phyloP scores from a whole-genome alignment of 1,140 invertebrate species.

The Steinernema feltiae region DNA sequence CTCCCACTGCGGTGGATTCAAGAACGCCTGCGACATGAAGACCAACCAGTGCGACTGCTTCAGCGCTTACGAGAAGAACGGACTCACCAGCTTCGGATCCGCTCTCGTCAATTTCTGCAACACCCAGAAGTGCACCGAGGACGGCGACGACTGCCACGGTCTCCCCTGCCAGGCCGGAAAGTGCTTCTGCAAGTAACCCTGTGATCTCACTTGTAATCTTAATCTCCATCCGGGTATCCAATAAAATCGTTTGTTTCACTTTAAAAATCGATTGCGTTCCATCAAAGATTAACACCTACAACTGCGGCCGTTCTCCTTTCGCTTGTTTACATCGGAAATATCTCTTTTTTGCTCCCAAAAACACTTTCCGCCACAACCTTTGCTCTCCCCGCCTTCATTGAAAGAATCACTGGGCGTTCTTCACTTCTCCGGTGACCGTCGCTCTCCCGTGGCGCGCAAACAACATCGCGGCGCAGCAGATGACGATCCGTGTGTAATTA shows the following conservation, averaged over 20 bases:
- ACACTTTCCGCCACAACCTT: too few relatives aligned
- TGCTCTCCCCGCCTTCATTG: too few relatives aligned
- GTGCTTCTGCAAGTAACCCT: slow-evolving; percentile 13
- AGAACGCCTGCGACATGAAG: not conserved
- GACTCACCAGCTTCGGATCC: not conserved
- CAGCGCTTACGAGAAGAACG: slow-evolving; percentile 16
- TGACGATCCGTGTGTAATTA: too few relatives aligned
- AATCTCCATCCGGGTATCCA: not conserved
- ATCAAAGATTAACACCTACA: not conserved
- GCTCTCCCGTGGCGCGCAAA: too few relatives aligned
- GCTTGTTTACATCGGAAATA: too few relatives aligned
- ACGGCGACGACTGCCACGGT: slow-evolving; percentile 16
- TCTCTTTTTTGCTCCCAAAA: too few relatives aligned
- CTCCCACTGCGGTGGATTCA: not conserved
- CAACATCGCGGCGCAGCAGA: too few relatives aligned
- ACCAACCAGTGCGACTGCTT: slow-evolving; percentile 20
- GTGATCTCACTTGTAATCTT: not conserved
- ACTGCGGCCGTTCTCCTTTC: too few relatives aligned
- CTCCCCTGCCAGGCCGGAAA: slow-evolving; percentile 20
- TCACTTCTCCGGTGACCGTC: too few relatives aligned
- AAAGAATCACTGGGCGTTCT: too few relatives aligned
- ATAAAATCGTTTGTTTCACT: not conserved
- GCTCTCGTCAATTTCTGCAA: slow-evolving; percentile 20
- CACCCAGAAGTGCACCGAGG: not conserved
- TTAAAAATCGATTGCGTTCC: not conserved